Base-by-base conservation (phyloP, 1,140 invertebrate species). In the Amphibalanus amphitrite region DNA sequence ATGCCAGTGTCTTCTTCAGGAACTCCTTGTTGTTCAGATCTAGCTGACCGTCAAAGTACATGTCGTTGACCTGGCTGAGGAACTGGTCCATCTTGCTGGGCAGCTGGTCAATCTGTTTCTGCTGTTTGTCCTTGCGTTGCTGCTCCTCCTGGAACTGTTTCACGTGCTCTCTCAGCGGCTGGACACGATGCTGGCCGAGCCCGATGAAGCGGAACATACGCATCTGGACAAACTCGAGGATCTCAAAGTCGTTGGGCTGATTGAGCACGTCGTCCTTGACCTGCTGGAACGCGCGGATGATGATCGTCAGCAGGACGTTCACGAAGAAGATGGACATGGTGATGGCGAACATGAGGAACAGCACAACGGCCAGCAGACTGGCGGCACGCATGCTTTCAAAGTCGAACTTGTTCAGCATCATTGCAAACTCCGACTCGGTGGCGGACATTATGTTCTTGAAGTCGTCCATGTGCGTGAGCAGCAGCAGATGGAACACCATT, bases 381-480 rank as follows among this genome's bases (percentile, higher is more conserved):
- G 79, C 79, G 33, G 77, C 76, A 67, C 78, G 77, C 77, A 85
- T 81, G 10, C 77, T 78, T 65, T 81, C 78, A 73, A 85, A 84
- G 70, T 84, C 78, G 74, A 84, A 84, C 71, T 83, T 83, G 26
- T 84, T 83, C 72, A 85, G 81, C 77, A 84, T 81, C 79, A 85
- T 84, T 8, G 83, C 78, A 72, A 85, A 80, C 23, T 80, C 80
- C 10, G 82, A 79, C 74, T 85, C 82, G 8, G 82, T 76, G 4
- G 84, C 78, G 17, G 75, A 79, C 38, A 84, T 72, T 70, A 85
- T 81, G 38, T 80, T 83, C 30, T 80, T 79, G 75, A 83, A 86
- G 67, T 79, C 79, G 28, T 77, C 74, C 33, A 84, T 76, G 59
- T 79, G 75, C 33, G 77, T 73, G 69, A 79, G 78, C 72, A 83